A percentile compares a stretch with the other conserved stretches of the same genome.
These are phyloP conservation scores for Epistrophella euchroma DNA, from an alignment of 2,888 invertebrate genomes.

Conservation along the genomic window DNA sequence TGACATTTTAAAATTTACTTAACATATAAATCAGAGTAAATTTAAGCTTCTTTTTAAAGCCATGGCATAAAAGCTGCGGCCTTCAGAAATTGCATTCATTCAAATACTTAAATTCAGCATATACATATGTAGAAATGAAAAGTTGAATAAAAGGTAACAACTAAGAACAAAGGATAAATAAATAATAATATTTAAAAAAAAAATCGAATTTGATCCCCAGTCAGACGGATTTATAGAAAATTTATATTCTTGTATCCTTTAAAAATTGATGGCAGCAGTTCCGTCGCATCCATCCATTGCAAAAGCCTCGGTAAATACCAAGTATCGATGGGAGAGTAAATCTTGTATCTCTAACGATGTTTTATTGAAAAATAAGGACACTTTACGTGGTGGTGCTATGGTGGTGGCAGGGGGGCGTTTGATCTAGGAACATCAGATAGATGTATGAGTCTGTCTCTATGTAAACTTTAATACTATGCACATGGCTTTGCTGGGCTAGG, in stretches of 20 bases:
- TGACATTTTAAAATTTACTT: no score
- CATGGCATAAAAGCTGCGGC: no score
- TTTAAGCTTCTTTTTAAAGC: no score
- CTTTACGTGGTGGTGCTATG: constrained; percentile 52
- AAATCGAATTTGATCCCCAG: constrained; percentile 61
- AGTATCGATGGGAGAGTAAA: constrained; percentile 60
- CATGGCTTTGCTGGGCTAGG: constrained; percentile 6
- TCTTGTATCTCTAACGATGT: constrained; percentile 68
- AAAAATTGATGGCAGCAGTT: constrained; percentile 18
- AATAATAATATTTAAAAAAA: constrained; percentile 3
- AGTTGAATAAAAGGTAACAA: constrained; percentile 14
- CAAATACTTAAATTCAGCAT: no score
- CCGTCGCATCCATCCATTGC: constrained; percentile 47
- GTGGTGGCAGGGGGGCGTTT: constrained; percentile 7
- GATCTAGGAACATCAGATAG: constrained; percentile 19
- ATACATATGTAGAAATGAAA: background rate
- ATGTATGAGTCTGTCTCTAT: background rate
- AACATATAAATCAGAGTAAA: no score
- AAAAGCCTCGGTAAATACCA: constrained; percentile 64
- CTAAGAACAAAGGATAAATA: constrained; percentile 43
- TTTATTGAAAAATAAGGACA: constrained; percentile 75
- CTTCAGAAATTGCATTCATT: no score
- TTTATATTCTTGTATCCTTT: constrained; percentile 35
- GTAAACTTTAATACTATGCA: constrained; percentile 51
- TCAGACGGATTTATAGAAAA: constrained; percentile 43